Evolutionary conservation across 2,113 vertebrate species (phyloP).

Genomic region (Anhinga rufa): DNA sequence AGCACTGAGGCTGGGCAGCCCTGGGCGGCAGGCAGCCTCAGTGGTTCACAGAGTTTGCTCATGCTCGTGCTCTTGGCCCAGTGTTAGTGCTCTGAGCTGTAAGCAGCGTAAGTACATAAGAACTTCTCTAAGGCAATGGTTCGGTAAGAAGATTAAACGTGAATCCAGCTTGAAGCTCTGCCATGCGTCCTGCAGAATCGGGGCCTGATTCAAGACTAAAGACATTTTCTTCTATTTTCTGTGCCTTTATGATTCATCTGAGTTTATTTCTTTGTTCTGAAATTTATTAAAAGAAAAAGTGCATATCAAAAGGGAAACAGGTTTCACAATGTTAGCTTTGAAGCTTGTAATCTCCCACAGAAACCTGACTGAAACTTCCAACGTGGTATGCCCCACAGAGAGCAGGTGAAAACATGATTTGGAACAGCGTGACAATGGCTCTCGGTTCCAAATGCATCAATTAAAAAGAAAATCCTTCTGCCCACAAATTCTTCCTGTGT

Average conservation of each 20-base stretch:
- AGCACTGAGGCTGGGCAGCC: background rate
- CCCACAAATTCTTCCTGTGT: background rate
- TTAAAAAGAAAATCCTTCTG: slow-evolving; percentile 37
- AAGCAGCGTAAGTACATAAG: accelerated
- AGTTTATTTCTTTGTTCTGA: slow-evolving; percentile 35
- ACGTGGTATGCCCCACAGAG: background rate
- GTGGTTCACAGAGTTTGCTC: background rate
- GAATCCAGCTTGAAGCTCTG: background rate
- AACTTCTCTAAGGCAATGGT: background rate
- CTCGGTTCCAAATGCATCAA: slow-evolving; percentile 1
- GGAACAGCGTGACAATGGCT: background rate
- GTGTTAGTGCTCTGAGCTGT: background rate
- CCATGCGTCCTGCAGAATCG: background rate
- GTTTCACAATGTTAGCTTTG: slow-evolving; percentile 34
- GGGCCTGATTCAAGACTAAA: background rate
- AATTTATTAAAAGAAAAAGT: slow-evolving; percentile 24
- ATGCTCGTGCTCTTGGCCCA: background rate
- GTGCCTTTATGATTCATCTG: slow-evolving; percentile 17
- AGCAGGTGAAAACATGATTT: background rate
- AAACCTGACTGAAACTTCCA: background rate
- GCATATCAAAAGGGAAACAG: slow-evolving; percentile 14
- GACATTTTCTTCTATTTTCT: background rate
- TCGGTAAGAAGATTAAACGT: background rate
- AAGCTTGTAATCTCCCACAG: slow-evolving; percentile 23
- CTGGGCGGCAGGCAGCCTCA: background rate